A percentile compares a stretch with the other conserved stretches of the same genome.
Conservation (phyloP, 2,113 vertebrate genomes). For the Loxodonta africana region DNA sequence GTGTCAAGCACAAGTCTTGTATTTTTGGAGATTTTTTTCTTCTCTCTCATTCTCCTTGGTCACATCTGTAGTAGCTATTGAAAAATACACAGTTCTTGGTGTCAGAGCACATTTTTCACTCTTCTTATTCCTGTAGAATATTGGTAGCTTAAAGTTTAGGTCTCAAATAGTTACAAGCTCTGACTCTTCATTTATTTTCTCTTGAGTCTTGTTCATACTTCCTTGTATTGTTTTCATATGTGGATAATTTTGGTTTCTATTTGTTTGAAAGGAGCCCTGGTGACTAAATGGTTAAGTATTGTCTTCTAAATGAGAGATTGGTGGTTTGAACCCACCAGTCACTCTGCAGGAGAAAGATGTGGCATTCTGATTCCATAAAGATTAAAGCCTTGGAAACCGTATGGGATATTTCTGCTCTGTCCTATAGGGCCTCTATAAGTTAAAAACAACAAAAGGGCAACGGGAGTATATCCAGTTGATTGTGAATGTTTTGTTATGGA, state of each 20-base stretch:
- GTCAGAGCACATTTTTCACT: not conserved
- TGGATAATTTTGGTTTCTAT: not conserved
- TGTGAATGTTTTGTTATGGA: not conserved
- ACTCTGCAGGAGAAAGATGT: too few species aligned
- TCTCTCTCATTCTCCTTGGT: not conserved
- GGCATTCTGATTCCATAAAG: too few species aligned
- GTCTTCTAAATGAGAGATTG: too few species aligned
- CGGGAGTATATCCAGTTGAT: not conserved
- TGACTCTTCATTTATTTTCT: not conserved
- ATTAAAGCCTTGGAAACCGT: too few species aligned
- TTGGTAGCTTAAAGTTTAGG: not conserved
- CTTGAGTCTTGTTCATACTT: not conserved
- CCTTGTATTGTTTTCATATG: not conserved
- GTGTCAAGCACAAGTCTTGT: not conserved
- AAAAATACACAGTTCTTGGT: not conserved
- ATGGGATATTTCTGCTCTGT: too few species aligned
- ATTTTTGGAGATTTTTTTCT: not conserved
- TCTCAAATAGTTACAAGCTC: not conserved
- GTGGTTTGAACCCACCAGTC: too few species aligned
- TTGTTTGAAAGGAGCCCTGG: too few species aligned
- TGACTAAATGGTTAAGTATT: too few species aligned
- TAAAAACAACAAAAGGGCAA: too few species aligned
- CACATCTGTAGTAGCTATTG: not conserved
- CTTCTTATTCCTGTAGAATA: not conserved
- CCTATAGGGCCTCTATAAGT: too few species aligned